Base-by-base conservation (phyloP, 2,113 vertebrate genomes). In the Oryzias javanicus region DNA sequence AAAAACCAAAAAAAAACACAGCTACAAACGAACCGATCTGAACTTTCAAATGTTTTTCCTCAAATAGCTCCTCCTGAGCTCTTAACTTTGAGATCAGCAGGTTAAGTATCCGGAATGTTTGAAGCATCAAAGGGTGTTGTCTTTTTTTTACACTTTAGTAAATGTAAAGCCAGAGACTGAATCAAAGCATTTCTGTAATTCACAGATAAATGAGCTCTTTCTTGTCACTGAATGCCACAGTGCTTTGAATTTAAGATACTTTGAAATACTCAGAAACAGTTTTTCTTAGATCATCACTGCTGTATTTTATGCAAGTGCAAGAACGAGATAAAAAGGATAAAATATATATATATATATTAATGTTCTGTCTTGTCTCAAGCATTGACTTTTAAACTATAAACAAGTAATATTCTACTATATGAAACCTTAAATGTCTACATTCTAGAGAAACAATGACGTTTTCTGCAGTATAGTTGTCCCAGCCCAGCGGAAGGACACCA, bases 401-500 rank as follows among this genome's bases (percentile, higher is more conserved):
- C 2, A 35, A 35, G 35, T 35, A 27, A 45, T 46, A 27, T 20
- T 22, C 15, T 46, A 67, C 19, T 45, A 49, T 62, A 65, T 44
- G 63, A 72, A 54, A 68, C 16, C 56, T n/a, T 8, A 15, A 62
- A 18, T 62, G 64, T 60, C 71, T 74, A 64, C 48, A 57, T 68
- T 61, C 64, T 3, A 68, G 53, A 70, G 60, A 67, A 77, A 49
- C 2, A 18, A 3, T 8, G 24, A 6, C 19, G 48, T 66, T 66
- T 47, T 49, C 56, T 62, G 72, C 65, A 72, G 59, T 60, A 72
- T 47, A 46, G 60, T 48, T 48, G 67, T 24, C 57, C 15, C 46
- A 63, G 60, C 46, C 25, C 20, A 72, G 49, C 58, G 52, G 74
- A 73, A 81, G 67, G 60, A 75, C 76, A 70, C 67, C 65, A 49